A percentile compares a stretch with the other conserved stretches of the same genome.
Conservation (phyloP, 2,113 vertebrate species). For the Salvator merianae region DNA sequence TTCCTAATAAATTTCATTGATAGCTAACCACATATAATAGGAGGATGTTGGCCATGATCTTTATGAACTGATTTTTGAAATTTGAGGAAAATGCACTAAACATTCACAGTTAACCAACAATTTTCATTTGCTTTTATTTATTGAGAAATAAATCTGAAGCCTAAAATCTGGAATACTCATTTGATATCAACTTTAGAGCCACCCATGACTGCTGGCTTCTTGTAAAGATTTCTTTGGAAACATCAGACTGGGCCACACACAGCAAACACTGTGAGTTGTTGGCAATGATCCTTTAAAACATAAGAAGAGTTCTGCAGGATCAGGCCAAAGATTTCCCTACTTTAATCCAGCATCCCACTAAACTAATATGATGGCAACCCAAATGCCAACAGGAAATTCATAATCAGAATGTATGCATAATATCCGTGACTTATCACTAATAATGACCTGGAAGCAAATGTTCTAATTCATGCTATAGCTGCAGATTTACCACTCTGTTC, state of each 20-base stretch:
- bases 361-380: too few species aligned
- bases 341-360: background rate
- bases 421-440: too few species aligned
- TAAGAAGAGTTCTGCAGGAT: background rate
- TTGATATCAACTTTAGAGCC: slow-evolving; percentile 50
- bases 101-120: slow-evolving; percentile 62
- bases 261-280: slow-evolving; percentile 37
- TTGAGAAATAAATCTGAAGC: slow-evolving; percentile 45
- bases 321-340: background rate
- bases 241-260: slow-evolving; percentile 43
- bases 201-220: slow-evolving; percentile 21
- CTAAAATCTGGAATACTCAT: slow-evolving; percentile 53
- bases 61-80: slow-evolving; percentile 63
- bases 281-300: slow-evolving; percentile 14
- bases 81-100: slow-evolving; percentile 60
- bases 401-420: too few species aligned
- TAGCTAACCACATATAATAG: slow-evolving; percentile 45
- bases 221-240: slow-evolving; percentile 39
- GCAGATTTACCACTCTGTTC: too few species aligned
- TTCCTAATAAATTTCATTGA: slow-evolving; percentile 59
- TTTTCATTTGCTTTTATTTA: slow-evolving; percentile 55
- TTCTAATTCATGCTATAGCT: too few species aligned
- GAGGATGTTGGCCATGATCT: slow-evolving; percentile 64
- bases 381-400: too few species aligned
- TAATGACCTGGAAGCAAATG: too few species aligned